Base-by-base conservation (phyloP, 2,888 invertebrate species). In the Andrena flavipes region DNA sequence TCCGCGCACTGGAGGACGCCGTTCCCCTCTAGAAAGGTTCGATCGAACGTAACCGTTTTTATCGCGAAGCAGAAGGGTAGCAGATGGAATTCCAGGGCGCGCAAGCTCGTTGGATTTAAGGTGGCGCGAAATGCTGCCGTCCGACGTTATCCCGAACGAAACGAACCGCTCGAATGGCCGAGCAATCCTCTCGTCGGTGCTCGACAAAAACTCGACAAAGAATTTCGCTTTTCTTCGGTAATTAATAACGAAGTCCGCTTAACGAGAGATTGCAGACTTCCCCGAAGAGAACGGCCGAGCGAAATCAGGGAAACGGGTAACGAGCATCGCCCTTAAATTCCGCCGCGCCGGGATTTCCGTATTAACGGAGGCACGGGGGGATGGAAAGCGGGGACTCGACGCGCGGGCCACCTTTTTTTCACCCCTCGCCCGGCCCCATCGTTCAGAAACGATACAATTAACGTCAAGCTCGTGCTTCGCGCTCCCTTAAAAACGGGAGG, bases 281-380 rank as follows among this genome's bases (percentile, higher is more conserved):
- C 60, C 16, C 48, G 56, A 29, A 63, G 63, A 56, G 42, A 23
- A 23, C 62, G 56, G 54, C 42, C 56, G 51, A 80, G 48, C 72
- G 72, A 80, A 80, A 80, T 80, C 67, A 80, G 80, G 81, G 80
- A 73, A 80, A 80, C 80, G 80, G 73, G 80, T 80, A 80, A 80
- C 80, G 80, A 80, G 80, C 73, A 67, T 68, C 80, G 49, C 73
- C 67, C 80, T 80, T 80, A 80, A 80, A 80, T 80, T 73, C 73
- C 56, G 48, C 60, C 69, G 33, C 23, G 29, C 49, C 49, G 64
- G 54, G 73, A 67, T 80, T 73, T 51, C 81, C 54, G 54, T 49
- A n/a, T 56, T 16, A 56, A 73, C 81, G 65, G n/a, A 29, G 80
- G 29, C 68, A 56, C 80, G 67, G 54, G 13, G 13, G 72, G 23